A percentile compares a stretch with the other conserved stretches of the same genome.
These are phyloP conservation scores for Sebastes taczanowskii DNA, from an alignment of 2,797 vertebrate species.

Conservation along the genomic window DNA sequence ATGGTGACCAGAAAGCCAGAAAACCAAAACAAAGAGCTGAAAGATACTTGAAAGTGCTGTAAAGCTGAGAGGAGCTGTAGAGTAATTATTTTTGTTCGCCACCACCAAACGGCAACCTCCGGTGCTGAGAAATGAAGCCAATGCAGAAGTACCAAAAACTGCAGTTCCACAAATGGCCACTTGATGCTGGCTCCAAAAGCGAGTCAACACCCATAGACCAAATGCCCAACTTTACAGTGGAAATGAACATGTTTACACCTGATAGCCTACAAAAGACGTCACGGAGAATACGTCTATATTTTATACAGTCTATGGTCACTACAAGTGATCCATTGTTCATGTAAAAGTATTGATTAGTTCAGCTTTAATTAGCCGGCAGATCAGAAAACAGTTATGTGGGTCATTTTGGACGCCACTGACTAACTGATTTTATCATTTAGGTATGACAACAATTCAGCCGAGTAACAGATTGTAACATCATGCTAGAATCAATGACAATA, in stretches of 20 bases:
- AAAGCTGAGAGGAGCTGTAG: not conserved
- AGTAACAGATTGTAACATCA: not conserved
- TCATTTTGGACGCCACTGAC: not conserved
- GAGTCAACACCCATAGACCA: no score
- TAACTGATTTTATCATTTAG: not conserved
- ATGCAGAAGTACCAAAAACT: no score
- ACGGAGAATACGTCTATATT: no score
- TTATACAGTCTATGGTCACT: no score
- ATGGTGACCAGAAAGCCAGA: not conserved
- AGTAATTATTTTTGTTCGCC: not conserved
- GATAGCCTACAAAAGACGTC: no score
- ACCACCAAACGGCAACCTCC: no score
- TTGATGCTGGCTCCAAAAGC: no score
- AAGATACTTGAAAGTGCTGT: not conserved
- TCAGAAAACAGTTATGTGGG: not conserved
- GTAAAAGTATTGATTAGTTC: not conserved
- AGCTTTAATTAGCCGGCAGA: not conserved
- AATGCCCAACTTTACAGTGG: no score
- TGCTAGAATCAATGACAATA: not conserved
- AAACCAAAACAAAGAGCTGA: no score
- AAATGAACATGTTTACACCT: no score
- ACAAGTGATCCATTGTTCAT: not conserved
- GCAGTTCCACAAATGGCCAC: no score
- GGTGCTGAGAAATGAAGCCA: no score
- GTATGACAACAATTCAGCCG: not conserved